Base-by-base conservation (phyloP, 2,113 vertebrate genomes). In the Myanophis thanlyinensis region DNA sequence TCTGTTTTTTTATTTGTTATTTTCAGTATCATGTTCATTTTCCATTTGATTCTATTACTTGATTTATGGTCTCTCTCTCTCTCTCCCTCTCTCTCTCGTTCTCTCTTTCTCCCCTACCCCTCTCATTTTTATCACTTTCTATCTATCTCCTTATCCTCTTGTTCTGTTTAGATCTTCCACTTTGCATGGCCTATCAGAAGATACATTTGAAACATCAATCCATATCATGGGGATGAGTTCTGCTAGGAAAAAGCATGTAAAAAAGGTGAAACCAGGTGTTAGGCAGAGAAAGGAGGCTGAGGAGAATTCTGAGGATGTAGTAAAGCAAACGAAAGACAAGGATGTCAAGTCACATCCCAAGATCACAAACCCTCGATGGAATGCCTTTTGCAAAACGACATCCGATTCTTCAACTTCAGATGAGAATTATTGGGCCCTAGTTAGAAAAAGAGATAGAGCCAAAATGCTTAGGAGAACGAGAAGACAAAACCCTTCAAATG, bases 201-300 rank as follows among this genome's bases (percentile, higher is more conserved):
- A 98, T 96, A 97, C 95, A n/a, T 96, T 97, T 97, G 97, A 98
- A 89, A 95, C 95, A 93, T 94, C 96, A 95, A 96, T 96, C 87
- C 94, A 98, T 94, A 97, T 98, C 92, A 95, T 97, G 96, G 97
- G 98, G 54, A 96, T 98, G 94, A 97, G 96, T 94, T 94, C 97
- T 95, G 90, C 97, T 93, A 94, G 96, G 95, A 97, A 97, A 93
- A 98, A 98, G 93, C 92, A 93, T 93, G 97, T 96, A 96, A 98
- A 98, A 95, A 98, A 98, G 95, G 97, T 98, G 94, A 99, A 98
- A 95, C 97, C 98, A 47, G 98, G 98, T 85, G 96, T 98, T 97
- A 98, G 98, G 56, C 95, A 97, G 67, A 98, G 97, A 93, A 98
- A 97, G 96, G 97, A 95, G 95, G 96, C 95, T 94, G 97, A 97